Percentiles rank a stretch among this genome's conserved stretches.
Evolutionary conservation across 2,797 vertebrate genomes (phyloP).

Genomic region (Pteronotus mesoamericanus): DNA sequence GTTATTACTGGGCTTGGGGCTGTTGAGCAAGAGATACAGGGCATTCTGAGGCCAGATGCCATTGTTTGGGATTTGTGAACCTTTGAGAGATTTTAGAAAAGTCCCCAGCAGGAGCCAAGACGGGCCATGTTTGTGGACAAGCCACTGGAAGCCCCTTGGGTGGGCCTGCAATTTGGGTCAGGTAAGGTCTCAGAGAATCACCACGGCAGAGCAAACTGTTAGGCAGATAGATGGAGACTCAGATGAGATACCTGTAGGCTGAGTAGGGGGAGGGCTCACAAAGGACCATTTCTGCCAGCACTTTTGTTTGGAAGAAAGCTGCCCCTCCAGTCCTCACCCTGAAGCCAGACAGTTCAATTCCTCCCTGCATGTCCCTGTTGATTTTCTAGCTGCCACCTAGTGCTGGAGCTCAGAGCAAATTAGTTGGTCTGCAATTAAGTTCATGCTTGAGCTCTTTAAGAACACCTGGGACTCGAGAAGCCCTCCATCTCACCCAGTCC

Average conservation of each 20-base stretch:
- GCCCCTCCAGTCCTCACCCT: not conserved
- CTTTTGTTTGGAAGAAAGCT: not conserved
- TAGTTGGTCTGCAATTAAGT: not conserved
- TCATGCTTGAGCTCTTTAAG: not conserved
- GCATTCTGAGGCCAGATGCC: not conserved
- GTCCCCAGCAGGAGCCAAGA: not conserved
- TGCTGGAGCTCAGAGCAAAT: not conserved
- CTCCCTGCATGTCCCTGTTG: not conserved
- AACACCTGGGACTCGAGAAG: not conserved
- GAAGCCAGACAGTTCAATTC: not conserved
- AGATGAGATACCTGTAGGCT: not conserved
- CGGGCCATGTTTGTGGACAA: no score
- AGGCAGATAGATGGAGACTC: not conserved
- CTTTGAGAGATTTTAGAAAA: not conserved
- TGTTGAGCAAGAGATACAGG: not conserved
- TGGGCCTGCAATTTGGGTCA: no score
- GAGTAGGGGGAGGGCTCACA: not conserved
- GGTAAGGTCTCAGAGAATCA: no score
- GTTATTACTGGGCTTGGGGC: no score
- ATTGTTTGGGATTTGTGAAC: not conserved
- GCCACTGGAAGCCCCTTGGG: no score
- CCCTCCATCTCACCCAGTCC: not conserved
- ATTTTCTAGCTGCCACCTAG: not conserved
- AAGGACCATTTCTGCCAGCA: not conserved
- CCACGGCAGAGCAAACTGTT: not conserved